phyloP scores from a whole-genome alignment of 2,888 invertebrate genomes.

The Eilema griseolum region DNA sequence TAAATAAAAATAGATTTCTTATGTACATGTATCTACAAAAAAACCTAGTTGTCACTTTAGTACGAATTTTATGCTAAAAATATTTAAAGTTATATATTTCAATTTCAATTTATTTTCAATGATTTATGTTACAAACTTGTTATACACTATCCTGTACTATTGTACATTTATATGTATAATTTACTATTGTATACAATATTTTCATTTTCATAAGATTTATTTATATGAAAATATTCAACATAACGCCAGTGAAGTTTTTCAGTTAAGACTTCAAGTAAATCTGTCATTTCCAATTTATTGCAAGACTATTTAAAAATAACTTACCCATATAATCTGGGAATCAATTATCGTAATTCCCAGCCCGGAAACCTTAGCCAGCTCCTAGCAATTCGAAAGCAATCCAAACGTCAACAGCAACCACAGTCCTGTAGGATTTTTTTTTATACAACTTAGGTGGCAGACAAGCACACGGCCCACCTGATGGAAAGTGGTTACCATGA shows the following conservation, averaged over 20 bases:
- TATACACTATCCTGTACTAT: neutral
- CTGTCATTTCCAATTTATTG: neutral
- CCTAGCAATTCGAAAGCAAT: no score
- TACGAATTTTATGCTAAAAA: slow-evolving; percentile 43
- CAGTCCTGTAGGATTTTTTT: neutral
- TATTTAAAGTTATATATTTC: slow-evolving; percentile 15
- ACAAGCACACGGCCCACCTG: no score
- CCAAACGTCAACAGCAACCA: no score
- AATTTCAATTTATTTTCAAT: neutral
- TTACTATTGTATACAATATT: neutral
- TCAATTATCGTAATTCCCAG: no score
- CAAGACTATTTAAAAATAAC: no score
- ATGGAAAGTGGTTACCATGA: no score
- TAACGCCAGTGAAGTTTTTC: neutral
- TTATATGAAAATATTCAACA: neutral
- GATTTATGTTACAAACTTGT: neutral
- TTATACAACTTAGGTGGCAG: no score
- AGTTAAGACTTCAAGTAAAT: neutral
- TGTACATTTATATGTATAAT: neutral
- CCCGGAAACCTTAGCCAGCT: no score
- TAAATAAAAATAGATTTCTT: slow-evolving; percentile 66
- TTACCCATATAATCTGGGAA: no score
- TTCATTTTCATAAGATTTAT: neutral
- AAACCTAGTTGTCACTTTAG: slow-evolving; percentile 46
- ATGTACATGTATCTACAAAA: slow-evolving; percentile 49